Evolutionary conservation across 2,888 invertebrate species (phyloP).

Genomic region (Caenorhabditis panamensis): DNA sequence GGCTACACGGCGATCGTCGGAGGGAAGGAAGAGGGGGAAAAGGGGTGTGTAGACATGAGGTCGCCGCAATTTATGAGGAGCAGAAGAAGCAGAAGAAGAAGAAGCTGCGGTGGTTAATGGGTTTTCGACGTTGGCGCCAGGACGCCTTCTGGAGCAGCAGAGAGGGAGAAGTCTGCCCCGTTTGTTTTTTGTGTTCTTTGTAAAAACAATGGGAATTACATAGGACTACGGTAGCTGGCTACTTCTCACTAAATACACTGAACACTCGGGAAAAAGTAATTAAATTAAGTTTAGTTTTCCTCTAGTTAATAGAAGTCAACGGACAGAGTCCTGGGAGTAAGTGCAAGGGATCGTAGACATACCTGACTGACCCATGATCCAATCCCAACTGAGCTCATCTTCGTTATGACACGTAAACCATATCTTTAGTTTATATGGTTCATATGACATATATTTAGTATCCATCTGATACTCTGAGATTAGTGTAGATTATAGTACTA

Average conservation of each 20-base stretch:
- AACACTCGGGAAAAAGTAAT: background rate
- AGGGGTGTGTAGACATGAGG: conserved; percentile 54
- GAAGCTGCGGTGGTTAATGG: conserved; percentile 28
- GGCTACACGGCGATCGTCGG: conserved; percentile 1
- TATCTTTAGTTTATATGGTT: no score
- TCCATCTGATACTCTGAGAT: no score
- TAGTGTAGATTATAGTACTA: no score
- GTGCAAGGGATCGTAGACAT: no score
- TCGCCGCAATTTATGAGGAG: conserved; percentile 55
- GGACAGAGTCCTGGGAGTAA: background rate
- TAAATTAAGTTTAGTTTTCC: background rate
- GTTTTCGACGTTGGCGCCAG: conserved; percentile 15
- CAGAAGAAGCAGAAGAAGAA: background rate
- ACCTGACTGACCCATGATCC: no score
- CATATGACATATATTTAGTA: no score
- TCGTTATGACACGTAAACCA: no score
- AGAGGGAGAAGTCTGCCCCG: background rate
- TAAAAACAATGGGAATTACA: conserved; percentile 25
- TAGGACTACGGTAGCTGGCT: conserved; percentile 7
- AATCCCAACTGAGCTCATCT: no score
- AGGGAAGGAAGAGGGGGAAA: background rate
- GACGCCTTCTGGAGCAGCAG: conserved; percentile 11
- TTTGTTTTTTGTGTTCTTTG: conserved; percentile 21
- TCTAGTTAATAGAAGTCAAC: no score
- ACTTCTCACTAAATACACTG: no score